These are phyloP conservation scores for Anguilla obscura DNA, from an alignment of 2,797 vertebrate genomes.

Conservation along the genomic window DNA sequence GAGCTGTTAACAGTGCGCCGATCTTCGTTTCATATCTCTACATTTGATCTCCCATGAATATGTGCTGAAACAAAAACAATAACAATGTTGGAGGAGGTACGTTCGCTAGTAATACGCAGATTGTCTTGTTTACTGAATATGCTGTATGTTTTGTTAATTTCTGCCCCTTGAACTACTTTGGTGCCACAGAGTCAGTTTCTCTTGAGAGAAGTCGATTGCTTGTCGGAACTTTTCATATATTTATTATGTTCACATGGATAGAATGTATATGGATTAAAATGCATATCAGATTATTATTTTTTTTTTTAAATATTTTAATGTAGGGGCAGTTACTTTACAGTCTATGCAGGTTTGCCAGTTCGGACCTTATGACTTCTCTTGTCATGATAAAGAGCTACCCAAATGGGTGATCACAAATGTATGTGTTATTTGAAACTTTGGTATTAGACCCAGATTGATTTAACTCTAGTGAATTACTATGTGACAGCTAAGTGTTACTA, in stretches of 20 bases:
- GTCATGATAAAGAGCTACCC: background rate
- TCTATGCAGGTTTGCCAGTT: background rate
- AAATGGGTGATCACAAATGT: background rate
- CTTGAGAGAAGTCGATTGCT: background rate
- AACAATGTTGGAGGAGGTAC: background rate
- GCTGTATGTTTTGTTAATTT: background rate
- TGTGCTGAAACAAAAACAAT: background rate
- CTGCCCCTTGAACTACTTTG: background rate
- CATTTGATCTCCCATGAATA: background rate
- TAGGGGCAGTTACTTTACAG: background rate
- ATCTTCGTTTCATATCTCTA: constrained; percentile 32
- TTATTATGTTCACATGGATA: background rate
- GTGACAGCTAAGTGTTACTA: too few relatives aligned
- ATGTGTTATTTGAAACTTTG: background rate
- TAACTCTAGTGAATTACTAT: too few relatives aligned
- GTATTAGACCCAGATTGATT: background rate
- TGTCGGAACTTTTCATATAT: background rate
- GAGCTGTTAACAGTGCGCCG: constrained; percentile 70
- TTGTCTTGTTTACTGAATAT: background rate
- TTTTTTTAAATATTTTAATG: background rate
- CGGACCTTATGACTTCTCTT: background rate
- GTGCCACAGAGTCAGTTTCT: background rate
- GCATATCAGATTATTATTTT: background rate
- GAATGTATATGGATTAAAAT: background rate
- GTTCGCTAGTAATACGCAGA: background rate